Base-by-base conservation (phyloP, 1,140 invertebrate genomes). In the Drosophila micromelanica region DNA sequence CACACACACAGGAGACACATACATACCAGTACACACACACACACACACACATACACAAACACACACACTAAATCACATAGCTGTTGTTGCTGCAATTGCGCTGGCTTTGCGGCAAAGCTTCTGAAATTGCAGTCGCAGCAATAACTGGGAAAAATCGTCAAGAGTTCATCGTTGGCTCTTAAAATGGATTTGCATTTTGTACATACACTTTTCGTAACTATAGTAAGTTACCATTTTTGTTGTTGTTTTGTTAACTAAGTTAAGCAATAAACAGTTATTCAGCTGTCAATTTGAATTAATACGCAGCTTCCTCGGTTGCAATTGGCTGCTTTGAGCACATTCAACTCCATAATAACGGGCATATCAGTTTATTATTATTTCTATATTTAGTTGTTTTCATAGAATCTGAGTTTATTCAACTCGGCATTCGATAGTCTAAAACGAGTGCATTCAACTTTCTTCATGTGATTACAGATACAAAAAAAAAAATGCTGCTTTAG, bases 171-270 rank as follows among this genome's bases (percentile, higher is more conserved):
- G 17, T 37, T 43, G 61, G 30, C 15, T 30, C 23, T 43, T 65
- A 17, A 48, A 78, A 48, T 73, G 42, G 35, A 51, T 40, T 78
- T 56, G 43, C 45, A 45, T 71, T 61, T 68, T 85, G 78, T 86
- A 86, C 27, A 86, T 86, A 85, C 69, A 70, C 51, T 65, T n/a
- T n/a, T n/a, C 75, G 64, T 73, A 49, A 68, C 74, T 80, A 68
- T 71, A 68, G 67, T 81, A 59, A 68, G 55, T 60, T 54, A 35
- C 23, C 23, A 45, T 13, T 54, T 20, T 67, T 52, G 46, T 72
- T 59, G 8, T 67, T 67, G 40, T 51, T 51, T 51, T 51, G 69
- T 85, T 73, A 80, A 76, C 59, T 85, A 73, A 76, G 80, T 27
- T 73, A 75, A 81, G 78, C 77, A 86, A 85, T 85, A 85, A 71